Percentiles rank a stretch among this genome's conserved stretches.
These are phyloP conservation scores for Salvator merianae DNA, from an alignment of 2,113 vertebrate genomes.

Conservation along the genomic window DNA sequence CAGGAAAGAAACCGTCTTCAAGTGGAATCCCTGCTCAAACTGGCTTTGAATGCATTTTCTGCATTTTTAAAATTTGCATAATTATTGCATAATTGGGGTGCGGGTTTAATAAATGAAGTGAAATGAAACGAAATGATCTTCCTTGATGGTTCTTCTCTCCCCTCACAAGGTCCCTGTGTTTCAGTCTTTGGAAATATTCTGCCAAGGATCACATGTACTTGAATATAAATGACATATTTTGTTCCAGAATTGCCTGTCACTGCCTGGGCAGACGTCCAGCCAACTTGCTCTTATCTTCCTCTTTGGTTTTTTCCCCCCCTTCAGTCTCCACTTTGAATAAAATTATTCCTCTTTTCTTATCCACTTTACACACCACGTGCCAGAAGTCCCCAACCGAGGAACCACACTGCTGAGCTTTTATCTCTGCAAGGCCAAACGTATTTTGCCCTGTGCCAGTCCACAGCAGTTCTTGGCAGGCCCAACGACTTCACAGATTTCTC, in stretches of 20 bases:
- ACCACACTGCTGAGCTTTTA: neutral
- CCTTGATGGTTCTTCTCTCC: too few relatives aligned
- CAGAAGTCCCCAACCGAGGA: neutral
- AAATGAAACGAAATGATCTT: too few relatives aligned
- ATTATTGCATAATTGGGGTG: too few relatives aligned
- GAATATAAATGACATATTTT: neutral
- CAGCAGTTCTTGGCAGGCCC: neutral
- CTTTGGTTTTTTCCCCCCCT: neutral
- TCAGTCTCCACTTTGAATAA: neutral
- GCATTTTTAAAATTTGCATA: too few relatives aligned
- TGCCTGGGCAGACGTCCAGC: neutral
- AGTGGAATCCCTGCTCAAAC: too few relatives aligned
- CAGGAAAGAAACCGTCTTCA: too few relatives aligned
- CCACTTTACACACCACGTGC: neutral
- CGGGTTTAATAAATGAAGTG: too few relatives aligned
- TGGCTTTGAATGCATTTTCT: too few relatives aligned
- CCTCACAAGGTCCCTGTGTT: neutral
- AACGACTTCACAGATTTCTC: neutral
- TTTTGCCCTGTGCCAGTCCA: neutral
- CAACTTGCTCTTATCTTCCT: neutral
- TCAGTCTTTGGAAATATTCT: neutral
- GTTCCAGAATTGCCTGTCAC: neutral
- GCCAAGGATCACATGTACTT: neutral
- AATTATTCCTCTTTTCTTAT: neutral
- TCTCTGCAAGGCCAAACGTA: neutral